Evolutionary conservation across 2,888 invertebrate species (phyloP).

Genomic region (Lottia gigantea): DNA sequence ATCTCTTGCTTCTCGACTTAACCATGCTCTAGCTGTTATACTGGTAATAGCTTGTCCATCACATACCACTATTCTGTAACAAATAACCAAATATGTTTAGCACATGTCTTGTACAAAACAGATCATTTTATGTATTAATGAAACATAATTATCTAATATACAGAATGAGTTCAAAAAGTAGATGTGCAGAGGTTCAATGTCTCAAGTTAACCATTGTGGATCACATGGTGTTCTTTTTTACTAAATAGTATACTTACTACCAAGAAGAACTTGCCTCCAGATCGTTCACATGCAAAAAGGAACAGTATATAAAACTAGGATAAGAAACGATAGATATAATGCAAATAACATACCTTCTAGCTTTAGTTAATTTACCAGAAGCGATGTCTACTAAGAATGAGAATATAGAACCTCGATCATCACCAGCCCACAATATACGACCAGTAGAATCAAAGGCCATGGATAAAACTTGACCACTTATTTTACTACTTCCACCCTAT

Average conservation of each 20-base stretch:
- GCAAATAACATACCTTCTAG: slow-evolving; percentile 71
- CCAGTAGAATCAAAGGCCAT: slow-evolving; percentile 83
- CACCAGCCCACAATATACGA: slow-evolving; percentile 84
- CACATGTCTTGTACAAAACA: no score
- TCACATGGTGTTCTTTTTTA: no score
- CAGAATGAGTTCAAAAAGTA: no score
- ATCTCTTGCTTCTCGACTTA: slow-evolving; percentile 79
- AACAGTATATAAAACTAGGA: no score
- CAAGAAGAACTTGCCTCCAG: no score
- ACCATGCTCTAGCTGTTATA: slow-evolving; percentile 84
- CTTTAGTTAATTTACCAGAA: slow-evolving; percentile 77
- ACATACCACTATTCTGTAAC: slow-evolving; percentile 68
- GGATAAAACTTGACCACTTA: slow-evolving; percentile 74
- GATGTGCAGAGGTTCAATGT: no score
- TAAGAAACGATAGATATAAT: neutral
- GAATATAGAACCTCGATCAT: slow-evolving; percentile 80
- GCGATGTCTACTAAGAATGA: slow-evolving; percentile 79
- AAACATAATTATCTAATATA: no score
- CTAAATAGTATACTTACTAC: no score
- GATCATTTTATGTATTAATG: no score
- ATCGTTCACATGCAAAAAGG: no score
- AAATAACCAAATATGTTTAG: neutral
- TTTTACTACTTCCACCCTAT: slow-evolving; percentile 71
- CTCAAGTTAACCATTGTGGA: no score
- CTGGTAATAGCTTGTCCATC: slow-evolving; percentile 79